Evolutionary conservation across 2,888 invertebrate genomes (phyloP), one percentile per base, ranked within the genome.

Genomic region (Rhagonycha lutea): DNA sequence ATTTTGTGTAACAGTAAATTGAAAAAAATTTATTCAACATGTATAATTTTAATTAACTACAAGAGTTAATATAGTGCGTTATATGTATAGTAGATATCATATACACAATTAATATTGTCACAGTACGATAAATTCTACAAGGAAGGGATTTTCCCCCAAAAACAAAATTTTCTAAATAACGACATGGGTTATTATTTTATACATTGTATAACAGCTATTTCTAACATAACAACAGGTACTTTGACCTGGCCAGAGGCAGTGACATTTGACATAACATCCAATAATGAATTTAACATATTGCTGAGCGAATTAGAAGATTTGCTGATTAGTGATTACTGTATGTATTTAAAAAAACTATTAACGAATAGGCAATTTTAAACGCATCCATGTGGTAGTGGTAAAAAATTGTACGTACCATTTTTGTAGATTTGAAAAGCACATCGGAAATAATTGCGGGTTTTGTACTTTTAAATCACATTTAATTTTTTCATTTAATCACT

Each of bases 161-260:
- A 74, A 77, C 67, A 67, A 72, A 69, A 71, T 47, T 14, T 62
- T 65, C 75, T 76, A 76, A 68, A 63, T 71, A 74, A 77, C 77
- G 77, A 72, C 74, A 77, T 69, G 61, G 62, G 71, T 72, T 77
- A 74, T 63, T 63, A 72, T 73, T 74, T 74, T 74, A 71, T 75
- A 77, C 74, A 74, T 65, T 77, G 74, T 74, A 76, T 71, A 60
- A 71, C 65, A 78, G 47, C 79, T 78, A 82, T 80, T 81, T 72
- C 79, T 82, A 82, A 79, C 77, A 73, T 82, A 82, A 82, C 82
- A 82, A 82, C 74, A 80, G 80, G 76, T 76, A 74, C 80, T 60
- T 61, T 69, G 79, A 80, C 81, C 80, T 79, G 77, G 80, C 81
- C 81, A 76, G 74, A 81, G 82, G 82, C 82, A 82, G 82, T 82